Conservation (phyloP, 2,888 invertebrate genomes). For the Pachliopta kotzebuea region DNA sequence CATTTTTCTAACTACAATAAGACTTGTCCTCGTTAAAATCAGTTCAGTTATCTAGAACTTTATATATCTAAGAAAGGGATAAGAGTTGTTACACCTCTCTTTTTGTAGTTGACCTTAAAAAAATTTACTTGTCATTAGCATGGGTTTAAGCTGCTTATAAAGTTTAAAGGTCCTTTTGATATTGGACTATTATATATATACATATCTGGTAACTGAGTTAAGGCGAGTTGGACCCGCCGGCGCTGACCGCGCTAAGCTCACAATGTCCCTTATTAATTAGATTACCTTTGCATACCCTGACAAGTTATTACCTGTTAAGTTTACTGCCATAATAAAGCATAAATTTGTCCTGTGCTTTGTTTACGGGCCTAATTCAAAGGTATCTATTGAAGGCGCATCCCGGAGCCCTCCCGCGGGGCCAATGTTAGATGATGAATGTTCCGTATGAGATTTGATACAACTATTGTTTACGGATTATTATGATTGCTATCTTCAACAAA, state of each 20-base stretch:
- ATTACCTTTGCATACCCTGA: constrained; percentile 16
- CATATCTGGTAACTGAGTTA: not conserved
- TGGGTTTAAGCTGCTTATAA: no score
- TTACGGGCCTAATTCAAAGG: constrained; percentile 8
- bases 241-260: not conserved
- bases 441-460: constrained; percentile 11
- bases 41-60: no score
- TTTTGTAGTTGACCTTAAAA: no score
- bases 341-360: constrained; percentile 22
- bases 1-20: no score
- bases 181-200: no score
- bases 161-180: no score
- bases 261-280: constrained; percentile 22
- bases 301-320: constrained; percentile 16
- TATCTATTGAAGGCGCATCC: constrained; percentile 9
- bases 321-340: constrained; percentile 21
- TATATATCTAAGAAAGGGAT: no score
- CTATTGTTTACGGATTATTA: no score
- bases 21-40: no score
- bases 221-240: not conserved
- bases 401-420: constrained; percentile 14
- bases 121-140: no score
- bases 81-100: no score
- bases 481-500: no score
- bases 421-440: constrained; percentile 13